These are phyloP conservation scores for Ephydatia muelleri DNA, from an alignment of 37 sponge, comb jelly and placozoan species.

Conservation along the genomic window DNA sequence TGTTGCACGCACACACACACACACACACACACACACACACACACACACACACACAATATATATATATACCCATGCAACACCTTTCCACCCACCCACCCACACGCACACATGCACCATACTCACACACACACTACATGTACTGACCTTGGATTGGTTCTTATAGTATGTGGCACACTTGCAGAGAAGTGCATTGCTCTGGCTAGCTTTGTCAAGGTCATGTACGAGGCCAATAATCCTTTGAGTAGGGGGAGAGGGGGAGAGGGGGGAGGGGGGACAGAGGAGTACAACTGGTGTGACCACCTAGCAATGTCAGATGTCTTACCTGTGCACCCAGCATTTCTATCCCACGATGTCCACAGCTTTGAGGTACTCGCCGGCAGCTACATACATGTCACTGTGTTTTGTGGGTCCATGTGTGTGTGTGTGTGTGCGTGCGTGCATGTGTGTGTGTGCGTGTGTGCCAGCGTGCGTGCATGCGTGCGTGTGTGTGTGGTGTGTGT, in stretches of 20 bases:
- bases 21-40: too few species aligned
- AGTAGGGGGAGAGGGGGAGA: neutral
- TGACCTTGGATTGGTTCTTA: slow-evolving; percentile 26
- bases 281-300: neutral
- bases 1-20: too few species aligned
- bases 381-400: slow-evolving; percentile 85
- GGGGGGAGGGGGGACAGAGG: neutral
- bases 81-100: too few species aligned
- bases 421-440: too few species aligned
- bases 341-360: slow-evolving; percentile 87
- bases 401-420: too few species aligned
- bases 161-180: slow-evolving; percentile 35
- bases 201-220: slow-evolving; percentile 31
- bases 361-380: slow-evolving; percentile 81
- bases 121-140: too few species aligned
- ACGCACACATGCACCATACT: too few species aligned
- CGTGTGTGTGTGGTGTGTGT: too few species aligned
- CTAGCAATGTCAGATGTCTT: neutral
- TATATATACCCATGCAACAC: too few species aligned
- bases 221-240: slow-evolving; percentile 40
- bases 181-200: slow-evolving; percentile 10
- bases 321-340: slow-evolving; percentile 90
- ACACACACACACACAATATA: too few species aligned
- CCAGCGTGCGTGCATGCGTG: too few species aligned
- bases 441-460: too few species aligned